Percentiles rank a stretch among this genome's conserved stretches.
Conservation (phyloP, 2,797 vertebrate genomes). For the Pogoniulus pusillus region DNA sequence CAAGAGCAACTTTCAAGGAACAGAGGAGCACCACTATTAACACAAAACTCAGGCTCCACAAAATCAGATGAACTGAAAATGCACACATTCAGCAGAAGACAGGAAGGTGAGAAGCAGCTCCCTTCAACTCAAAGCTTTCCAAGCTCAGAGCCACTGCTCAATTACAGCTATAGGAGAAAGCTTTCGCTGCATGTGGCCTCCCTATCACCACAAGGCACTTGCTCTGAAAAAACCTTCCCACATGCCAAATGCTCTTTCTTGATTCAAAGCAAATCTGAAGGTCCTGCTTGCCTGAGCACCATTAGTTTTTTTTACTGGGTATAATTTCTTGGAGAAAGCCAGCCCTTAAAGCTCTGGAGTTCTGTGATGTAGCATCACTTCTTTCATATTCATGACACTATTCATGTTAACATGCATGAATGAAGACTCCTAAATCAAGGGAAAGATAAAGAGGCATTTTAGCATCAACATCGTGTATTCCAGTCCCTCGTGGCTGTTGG, state of each 20-base stretch:
- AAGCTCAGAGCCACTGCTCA: neutral
- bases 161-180: neutral
- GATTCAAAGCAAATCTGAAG: neutral
- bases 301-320: neutral
- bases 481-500: neutral
- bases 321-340: neutral
- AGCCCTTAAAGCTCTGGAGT: neutral
- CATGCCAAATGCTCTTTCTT: neutral
- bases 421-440: neutral
- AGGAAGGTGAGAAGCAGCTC: neutral
- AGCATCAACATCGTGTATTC: neutral
- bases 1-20: neutral
- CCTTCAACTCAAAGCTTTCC: neutral
- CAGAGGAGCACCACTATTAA: neutral
- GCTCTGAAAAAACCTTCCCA: neutral
- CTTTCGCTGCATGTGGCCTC: neutral
- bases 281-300: neutral
- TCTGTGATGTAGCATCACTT: neutral
- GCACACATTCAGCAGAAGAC: neutral
- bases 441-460: neutral
- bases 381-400: slow-evolving; percentile 2
- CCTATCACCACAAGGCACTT: neutral
- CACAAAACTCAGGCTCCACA: neutral
- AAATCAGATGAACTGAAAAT: neutral
- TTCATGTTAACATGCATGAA: neutral